These are phyloP conservation scores for Malurus splendens DNA, from an alignment of 2,797 vertebrate species.

Conservation along the genomic window DNA sequence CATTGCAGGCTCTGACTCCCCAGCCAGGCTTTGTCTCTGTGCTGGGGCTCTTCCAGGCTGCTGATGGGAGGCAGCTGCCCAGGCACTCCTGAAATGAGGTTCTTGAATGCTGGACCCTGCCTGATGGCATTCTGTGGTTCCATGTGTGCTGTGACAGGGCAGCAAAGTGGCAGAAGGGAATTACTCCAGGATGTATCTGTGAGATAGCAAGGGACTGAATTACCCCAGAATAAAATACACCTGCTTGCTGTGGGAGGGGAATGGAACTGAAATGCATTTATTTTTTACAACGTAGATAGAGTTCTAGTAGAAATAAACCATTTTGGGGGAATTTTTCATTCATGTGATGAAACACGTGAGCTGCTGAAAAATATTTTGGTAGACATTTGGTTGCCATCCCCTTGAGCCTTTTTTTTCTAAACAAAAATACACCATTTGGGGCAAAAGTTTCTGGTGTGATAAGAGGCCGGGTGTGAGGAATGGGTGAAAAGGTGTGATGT, in stretches of 20 bases:
- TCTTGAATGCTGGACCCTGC: background rate
- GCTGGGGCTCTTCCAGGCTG: background rate
- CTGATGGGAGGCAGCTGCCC: background rate
- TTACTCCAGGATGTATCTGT: background rate
- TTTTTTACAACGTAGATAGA: background rate
- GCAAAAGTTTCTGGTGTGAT: conserved; percentile 3
- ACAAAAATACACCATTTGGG: background rate
- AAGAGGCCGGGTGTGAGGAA: conserved; percentile 34
- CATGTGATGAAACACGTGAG: background rate
- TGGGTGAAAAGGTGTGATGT: conserved; percentile 58
- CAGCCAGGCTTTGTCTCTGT: background rate
- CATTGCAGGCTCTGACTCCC: background rate
- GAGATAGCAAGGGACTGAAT: background rate
- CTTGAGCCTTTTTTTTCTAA: background rate
- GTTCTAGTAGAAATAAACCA: background rate
- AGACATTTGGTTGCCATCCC: background rate
- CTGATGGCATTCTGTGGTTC: background rate
- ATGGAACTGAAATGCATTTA: background rate
- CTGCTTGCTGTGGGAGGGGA: background rate
- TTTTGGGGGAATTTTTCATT: background rate
- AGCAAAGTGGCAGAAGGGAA: background rate
- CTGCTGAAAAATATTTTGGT: background rate
- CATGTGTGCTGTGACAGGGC: background rate
- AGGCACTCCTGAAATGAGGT: background rate
- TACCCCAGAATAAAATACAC: background rate